Base-by-base conservation (phyloP, 1,140 invertebrate species). In the Meloidogyne hapla region DNA sequence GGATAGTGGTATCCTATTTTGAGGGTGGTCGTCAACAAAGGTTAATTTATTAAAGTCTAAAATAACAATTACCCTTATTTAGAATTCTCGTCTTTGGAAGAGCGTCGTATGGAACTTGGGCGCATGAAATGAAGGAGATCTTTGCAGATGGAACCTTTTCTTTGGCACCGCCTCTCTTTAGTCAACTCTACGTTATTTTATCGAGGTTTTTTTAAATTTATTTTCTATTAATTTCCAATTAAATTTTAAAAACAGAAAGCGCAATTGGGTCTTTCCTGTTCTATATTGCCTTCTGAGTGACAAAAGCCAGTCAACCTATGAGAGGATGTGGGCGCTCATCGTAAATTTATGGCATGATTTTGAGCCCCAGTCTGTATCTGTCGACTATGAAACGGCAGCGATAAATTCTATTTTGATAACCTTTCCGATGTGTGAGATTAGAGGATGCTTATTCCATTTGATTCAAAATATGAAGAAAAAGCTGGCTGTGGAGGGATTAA, bases 91-190 rank as follows among this genome's bases (percentile, higher is more conserved):
- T 68, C 5, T 68, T 68, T 68, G 66, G 66, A n/a, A 26, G 64
- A 13, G 15, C 3, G 0, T 66, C 64, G 3, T 67, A 38, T 25
- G 23, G 23, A 0, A 18, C 6, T 5, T 67, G 66, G 66, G 15
- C 66, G 25, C 6, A 8, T 25, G 28, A 42, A 33, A 67, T 67
- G 66, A 33, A 26, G 25, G n/a, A 67, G 1, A 12, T 40, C 12
- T 69, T 28, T 25, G 67, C 38, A 3, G 67, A 69, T 38, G 67
- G 67, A 23, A 69, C 67, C 6, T 69, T 69, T 33, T 69, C 67
- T 3, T 12, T 69, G 5, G 67, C 67, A 2, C 67, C 67, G 1
- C 26, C 26, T 23, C 26, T 69, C 8, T 69, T 69, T 15, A 45
- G 48, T 12, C 67, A 69, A 38, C 33, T 69, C 48, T 69, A 69